Conservation (phyloP, 2,888 invertebrate genomes). For the Embidobia sp. region DNA sequence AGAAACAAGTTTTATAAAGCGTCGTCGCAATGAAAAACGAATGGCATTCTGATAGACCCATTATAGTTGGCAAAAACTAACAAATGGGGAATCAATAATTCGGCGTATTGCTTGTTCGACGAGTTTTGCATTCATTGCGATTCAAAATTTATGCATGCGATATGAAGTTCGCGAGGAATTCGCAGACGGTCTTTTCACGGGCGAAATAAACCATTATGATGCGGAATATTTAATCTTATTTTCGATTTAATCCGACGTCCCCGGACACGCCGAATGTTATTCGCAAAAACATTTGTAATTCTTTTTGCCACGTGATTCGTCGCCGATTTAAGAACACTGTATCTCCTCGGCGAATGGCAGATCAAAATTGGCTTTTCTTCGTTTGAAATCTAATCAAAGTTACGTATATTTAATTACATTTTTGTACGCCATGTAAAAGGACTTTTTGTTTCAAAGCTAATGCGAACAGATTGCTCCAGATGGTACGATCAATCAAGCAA, state of each 20-base stretch:
- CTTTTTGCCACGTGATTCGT: constrained; percentile 15
- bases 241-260: constrained; percentile 30
- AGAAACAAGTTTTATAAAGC: background rate
- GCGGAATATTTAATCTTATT: constrained; percentile 39
- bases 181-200: background rate
- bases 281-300: constrained; percentile 22
- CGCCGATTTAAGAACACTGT: constrained; percentile 25
- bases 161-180: too few relatives aligned
- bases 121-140: constrained; percentile 25
- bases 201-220: constrained; percentile 22
- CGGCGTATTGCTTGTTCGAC: constrained; percentile 11
- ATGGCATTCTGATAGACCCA: constrained; percentile 7
- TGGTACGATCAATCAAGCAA: too few relatives aligned
- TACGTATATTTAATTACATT: too few relatives aligned
- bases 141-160: constrained; percentile 19
- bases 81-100: constrained; percentile 10
- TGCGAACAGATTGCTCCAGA: too few relatives aligned
- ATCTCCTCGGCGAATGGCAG: too few relatives aligned
- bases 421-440: too few relatives aligned
- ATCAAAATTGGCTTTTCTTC: too few relatives aligned
- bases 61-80: constrained; percentile 7
- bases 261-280: background rate
- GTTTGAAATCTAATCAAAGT: too few relatives aligned
- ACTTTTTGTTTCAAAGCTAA: too few relatives aligned
- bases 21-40: background rate